These are phyloP conservation scores for Bambusicola thoracicus DNA, from an alignment of 2,113 vertebrate species.

Conservation along the genomic window DNA sequence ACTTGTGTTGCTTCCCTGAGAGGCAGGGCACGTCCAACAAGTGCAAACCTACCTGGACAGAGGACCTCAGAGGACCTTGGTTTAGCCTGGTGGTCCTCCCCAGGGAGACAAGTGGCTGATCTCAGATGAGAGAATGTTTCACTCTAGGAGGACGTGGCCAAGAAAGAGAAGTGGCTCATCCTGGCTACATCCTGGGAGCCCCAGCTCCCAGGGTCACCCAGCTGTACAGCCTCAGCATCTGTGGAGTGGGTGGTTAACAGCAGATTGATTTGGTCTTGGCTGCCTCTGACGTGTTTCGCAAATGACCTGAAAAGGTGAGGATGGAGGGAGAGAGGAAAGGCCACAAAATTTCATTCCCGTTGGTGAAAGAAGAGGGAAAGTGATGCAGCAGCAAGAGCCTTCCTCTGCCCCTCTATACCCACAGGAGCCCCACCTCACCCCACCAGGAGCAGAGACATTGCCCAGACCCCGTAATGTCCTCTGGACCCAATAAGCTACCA, in stretches of 20 bases:
- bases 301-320: neutral
- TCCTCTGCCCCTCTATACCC: neutral
- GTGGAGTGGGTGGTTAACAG: neutral
- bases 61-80: neutral
- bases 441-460: neutral
- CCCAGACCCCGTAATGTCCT: neutral
- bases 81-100: neutral
- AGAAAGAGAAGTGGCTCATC: neutral
- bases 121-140: rapidly evolving
- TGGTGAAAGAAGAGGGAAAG: neutral
- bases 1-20: neutral
- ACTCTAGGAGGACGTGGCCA: rapidly evolving
- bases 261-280: neutral
- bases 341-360: neutral
- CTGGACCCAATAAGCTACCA: neutral
- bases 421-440: neutral
- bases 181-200: neutral
- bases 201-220: neutral
- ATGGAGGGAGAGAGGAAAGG: neutral
- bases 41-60: neutral
- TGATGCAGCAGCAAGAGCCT: neutral
- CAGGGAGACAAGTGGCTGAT: neutral
- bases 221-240: neutral
- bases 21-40: neutral
- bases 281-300: neutral